Base-by-base conservation (phyloP, 2,888 invertebrate genomes). In the Brachyopa scutellaris region DNA sequence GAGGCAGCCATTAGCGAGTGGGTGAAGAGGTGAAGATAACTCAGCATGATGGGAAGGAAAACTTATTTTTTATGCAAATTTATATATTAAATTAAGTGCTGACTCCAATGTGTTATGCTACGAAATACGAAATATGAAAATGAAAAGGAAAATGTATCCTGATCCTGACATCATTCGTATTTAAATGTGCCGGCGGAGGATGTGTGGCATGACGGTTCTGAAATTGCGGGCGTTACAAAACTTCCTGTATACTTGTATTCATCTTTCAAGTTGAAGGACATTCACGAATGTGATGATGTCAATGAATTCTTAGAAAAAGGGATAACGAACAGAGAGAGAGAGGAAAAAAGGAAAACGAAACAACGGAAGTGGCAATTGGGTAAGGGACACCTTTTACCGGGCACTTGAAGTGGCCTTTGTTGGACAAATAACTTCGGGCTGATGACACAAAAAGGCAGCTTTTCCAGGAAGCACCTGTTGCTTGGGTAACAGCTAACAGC, bases 21-120 rank as follows among this genome's bases (percentile, higher is more conserved):
- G 31, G 51, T 47, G 23, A 36, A 13, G 23, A 33, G 31, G 51
- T 42, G 23, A 4, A 21, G 21, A n/a, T n/a, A 55, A 38, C 19
- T 8, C 47, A 42, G 49, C 26, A 15, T 40, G 57, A 57, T 62
- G 42, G 33, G 67, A 67, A 67, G 49, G 67, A 61, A 62, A 69
- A 74, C 67, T 80, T 80, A 45, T 64, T 47, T 80, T 80, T 76
- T 80, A 80, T 80, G 80, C 76, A 80, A 80, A 80, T 80, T 74
- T 80, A n/a, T n/a, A n/a, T n/a, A 74, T 80, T 64, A 69, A 80
- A 80, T 74, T 69, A 80, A 80, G 80, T 80, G 74, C 80, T 80
- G 80, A 69, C 69, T 80, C n/a, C 80, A 74, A 80, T 80, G 80
- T 76, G 80, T 69, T 80, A 69, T 69, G 69, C 74, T 69, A 13